These are phyloP conservation scores for Eupristina koningsbergeri DNA, from an alignment of 1,140 invertebrate species.

Conservation along the genomic window DNA sequence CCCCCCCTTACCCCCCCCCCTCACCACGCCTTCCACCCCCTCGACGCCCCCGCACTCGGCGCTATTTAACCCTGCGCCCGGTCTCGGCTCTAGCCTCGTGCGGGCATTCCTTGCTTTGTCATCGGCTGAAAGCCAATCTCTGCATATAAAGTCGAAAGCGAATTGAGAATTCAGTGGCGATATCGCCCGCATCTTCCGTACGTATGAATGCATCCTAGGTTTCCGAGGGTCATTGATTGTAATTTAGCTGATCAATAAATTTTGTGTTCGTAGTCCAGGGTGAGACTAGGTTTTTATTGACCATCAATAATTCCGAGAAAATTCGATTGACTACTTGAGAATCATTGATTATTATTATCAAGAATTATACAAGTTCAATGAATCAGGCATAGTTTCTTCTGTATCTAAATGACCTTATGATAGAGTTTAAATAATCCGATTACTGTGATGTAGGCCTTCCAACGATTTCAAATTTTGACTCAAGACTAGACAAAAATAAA, in stretches of 20 bases:
- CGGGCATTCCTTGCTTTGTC: constrained; percentile 64
- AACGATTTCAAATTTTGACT: constrained; percentile 7
- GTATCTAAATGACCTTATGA: constrained; percentile 56
- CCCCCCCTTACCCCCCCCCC: constrained; percentile 1
- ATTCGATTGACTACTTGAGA: background rate
- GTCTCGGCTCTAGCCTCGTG: background rate
- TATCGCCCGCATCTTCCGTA: constrained; percentile 5
- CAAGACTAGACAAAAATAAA: constrained; percentile 10
- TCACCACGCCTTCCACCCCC: background rate
- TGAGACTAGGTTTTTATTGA: background rate
- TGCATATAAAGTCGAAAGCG: constrained; percentile 50
- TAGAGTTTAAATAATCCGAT: constrained; percentile 55
- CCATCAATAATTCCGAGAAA: background rate
- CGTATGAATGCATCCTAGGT: background rate
- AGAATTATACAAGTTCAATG: constrained; percentile 24
- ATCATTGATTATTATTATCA: constrained; percentile 36
- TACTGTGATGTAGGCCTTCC: constrained; percentile 42
- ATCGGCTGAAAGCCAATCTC: constrained; percentile 68
- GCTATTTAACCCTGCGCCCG: constrained; percentile 12
- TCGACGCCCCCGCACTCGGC: background rate
- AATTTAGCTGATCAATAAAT: background rate
- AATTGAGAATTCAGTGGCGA: constrained; percentile 1
- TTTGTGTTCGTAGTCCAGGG: background rate
- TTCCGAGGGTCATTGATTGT: background rate
- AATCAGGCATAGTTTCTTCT: constrained; percentile 10